Percentiles rank a stretch among this genome's conserved stretches.
These are phyloP conservation scores for Spinus olivaceus DNA, from an alignment of 2,797 vertebrate genomes.

Conservation along the genomic window DNA sequence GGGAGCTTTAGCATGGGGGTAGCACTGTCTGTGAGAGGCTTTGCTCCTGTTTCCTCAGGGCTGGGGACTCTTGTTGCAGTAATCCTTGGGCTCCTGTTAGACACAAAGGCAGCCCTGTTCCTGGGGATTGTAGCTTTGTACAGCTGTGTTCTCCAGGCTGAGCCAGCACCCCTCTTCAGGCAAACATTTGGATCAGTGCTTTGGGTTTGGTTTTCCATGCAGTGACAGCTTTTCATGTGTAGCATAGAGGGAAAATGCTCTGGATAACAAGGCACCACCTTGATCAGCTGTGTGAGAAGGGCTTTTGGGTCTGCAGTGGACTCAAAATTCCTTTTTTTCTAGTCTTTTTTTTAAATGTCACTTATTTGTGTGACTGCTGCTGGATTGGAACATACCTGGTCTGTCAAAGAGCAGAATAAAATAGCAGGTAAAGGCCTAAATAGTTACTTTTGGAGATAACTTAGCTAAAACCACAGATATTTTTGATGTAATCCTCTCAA, in stretches of 20 bases:
- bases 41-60: neutral
- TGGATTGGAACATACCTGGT: neutral
- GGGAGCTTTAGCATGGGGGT: neutral
- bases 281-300: neutral
- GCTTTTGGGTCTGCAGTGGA: neutral
- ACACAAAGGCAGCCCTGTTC: slow-evolving; percentile 33
- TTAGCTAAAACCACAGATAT: neutral
- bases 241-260: neutral
- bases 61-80: neutral
- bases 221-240: neutral
- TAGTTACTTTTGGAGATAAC: neutral
- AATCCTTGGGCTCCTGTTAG: neutral
- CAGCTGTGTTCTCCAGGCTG: neutral
- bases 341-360: rapidly evolving
- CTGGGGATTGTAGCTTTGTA: neutral
- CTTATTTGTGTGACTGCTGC: neutral
- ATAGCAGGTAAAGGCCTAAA: neutral
- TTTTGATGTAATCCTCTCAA: neutral
- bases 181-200: neutral
- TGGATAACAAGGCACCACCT: neutral
- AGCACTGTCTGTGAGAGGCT: neutral
- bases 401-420: neutral
- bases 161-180: neutral
- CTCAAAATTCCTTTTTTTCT: neutral
- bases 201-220: neutral